These are phyloP conservation scores for Eutrigla gurnardus DNA, from an alignment of 2,797 vertebrate species.

Conservation along the genomic window DNA sequence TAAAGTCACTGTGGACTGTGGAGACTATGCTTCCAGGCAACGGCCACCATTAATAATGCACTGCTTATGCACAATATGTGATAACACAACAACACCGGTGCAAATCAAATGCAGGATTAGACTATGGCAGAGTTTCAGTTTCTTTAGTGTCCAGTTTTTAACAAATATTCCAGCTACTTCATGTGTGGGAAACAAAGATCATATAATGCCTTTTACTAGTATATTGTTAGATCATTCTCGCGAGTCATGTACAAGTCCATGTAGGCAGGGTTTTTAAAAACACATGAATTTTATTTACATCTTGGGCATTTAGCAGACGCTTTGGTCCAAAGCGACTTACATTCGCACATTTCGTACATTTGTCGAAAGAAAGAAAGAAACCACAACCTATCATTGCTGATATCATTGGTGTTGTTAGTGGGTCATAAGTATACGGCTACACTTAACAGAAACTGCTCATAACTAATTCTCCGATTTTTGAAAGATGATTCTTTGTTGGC, in stretches of 20 bases:
- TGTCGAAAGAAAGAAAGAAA: too few species aligned
- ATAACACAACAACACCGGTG: not conserved
- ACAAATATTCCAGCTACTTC: not conserved
- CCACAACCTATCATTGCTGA: too few species aligned
- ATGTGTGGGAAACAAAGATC: not conserved
- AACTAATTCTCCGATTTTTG: not conserved
- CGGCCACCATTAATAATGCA: not conserved
- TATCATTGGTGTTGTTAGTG: not conserved
- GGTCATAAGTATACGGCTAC: too few species aligned
- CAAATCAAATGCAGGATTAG: not conserved
- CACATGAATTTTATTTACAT: too few species aligned
- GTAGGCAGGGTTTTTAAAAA: too few species aligned
- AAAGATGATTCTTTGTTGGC: too few species aligned
- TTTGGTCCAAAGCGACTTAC: too few species aligned
- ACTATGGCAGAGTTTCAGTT: not conserved
- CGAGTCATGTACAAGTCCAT: too few species aligned
- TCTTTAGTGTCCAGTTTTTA: not conserved
- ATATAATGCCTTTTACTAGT: too few species aligned
- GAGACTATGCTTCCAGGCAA: not conserved
- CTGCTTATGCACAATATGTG: not conserved
- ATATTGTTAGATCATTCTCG: too few species aligned
- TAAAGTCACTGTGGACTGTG: not conserved
- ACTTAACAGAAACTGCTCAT: not conserved
- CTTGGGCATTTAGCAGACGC: too few species aligned
- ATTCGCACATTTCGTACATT: too few species aligned